Evolutionary conservation across 2,888 invertebrate species (phyloP).

Genomic region (Ectemnius cavifrons): DNA sequence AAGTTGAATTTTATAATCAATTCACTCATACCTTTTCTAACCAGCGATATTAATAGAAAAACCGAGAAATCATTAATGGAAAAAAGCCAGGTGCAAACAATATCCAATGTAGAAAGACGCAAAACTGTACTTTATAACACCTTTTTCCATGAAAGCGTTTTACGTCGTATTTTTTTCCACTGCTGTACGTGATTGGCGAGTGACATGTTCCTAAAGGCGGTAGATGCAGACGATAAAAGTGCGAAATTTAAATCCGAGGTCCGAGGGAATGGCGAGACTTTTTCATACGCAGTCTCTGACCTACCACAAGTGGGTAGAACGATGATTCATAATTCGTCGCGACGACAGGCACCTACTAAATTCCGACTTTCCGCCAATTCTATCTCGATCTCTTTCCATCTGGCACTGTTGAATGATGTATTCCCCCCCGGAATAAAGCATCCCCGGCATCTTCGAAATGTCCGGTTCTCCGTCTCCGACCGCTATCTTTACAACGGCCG

Average conservation of each 20-base stretch:
- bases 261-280: conserved; percentile 1
- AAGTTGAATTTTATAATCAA: conserved; percentile 79
- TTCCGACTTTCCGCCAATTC: conserved; percentile 10
- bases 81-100: too few relatives aligned
- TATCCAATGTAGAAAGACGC: too few relatives aligned
- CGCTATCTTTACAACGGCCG: conserved; percentile 6
- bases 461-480: neutral
- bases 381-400: neutral
- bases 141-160: too few relatives aligned
- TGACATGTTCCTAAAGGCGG: conserved; percentile 2
- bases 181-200: neutral
- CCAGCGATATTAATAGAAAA: too few relatives aligned
- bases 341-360: conserved; percentile 13
- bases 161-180: too few relatives aligned
- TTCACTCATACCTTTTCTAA: neutral
- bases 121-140: too few relatives aligned
- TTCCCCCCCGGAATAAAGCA: neutral
- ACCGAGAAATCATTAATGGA: too few relatives aligned
- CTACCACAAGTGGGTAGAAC: conserved; percentile 14
- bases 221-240: conserved; percentile 12
- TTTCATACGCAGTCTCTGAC: conserved; percentile 5
- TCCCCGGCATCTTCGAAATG: conserved; percentile 3
- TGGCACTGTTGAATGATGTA: neutral
- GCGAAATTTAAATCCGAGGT: neutral
- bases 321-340: conserved; percentile 26